Evolutionary conservation across 2,113 vertebrate genomes (phyloP), one percentile per base, ranked within the genome.

Genomic region (Salvelinus fontinalis): DNA sequence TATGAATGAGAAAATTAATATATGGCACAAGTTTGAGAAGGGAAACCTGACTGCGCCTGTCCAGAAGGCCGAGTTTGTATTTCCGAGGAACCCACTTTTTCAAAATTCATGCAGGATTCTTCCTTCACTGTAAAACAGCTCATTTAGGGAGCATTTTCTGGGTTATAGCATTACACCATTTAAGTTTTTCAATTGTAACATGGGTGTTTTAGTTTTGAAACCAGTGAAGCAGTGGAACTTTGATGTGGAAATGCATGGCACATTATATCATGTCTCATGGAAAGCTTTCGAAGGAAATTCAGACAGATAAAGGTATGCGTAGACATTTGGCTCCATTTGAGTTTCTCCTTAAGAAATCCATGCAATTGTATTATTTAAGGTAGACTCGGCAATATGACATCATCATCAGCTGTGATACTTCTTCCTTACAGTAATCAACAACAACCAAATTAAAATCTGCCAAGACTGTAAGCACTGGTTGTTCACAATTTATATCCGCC

Each of bases 1-100:
- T 71, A 82, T 91, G 91, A 92, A 91, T 88, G 90, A 90, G 86
- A 81, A 81, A 90, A 92, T 74, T 22, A 90, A 82, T 62, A 82
- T 62, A 77, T 7, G 54, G 71, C 83, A 79, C 73, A 65, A 29
- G 72, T 69, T 83, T 72, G 48, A 80, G 76, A 86, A 54, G 85
- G 83, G 89, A 88, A 89, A 91, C 86, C 57, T 71, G 90, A 88
- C 62, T 72, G 76, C 75, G 66, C 22, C 54, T 51, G 78, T 91
- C 89, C 88, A 92, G 90, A 90, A 84, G 75, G 79, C 81, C 51
- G 67, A 85, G 80, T 87, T 85, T 88, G 78, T 70, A 77, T 80
- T 90, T 91, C 86, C 80, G 70, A 76, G 84, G 82, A 85, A 77
- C 62, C 72, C 54, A 71, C 4, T 87, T 91, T 91, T 93, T 92